These are phyloP conservation scores for Dryomyza anilis DNA, from an alignment of 2,888 invertebrate genomes.

Conservation along the genomic window DNA sequence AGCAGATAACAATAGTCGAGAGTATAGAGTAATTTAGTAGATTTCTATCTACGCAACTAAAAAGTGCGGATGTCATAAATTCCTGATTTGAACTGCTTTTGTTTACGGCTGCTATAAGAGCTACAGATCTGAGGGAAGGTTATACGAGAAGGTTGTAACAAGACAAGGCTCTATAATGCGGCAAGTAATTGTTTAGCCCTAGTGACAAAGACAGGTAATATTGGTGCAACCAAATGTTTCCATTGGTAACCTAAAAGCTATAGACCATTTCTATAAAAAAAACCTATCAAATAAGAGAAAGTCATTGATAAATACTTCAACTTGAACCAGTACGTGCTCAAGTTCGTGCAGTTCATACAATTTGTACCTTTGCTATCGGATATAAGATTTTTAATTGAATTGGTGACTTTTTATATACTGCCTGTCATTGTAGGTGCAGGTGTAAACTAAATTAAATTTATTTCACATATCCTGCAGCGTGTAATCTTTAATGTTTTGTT, in stretches of 20 bases:
- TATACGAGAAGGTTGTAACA: background rate
- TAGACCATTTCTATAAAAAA: background rate
- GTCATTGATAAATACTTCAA: background rate
- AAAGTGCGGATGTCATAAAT: slow-evolving; percentile 28
- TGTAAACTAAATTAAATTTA: too few species aligned
- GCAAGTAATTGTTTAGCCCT: slow-evolving; percentile 12
- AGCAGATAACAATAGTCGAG: slow-evolving; percentile 5
- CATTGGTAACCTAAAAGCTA: background rate
- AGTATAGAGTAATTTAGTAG: background rate
- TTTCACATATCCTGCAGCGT: too few species aligned
- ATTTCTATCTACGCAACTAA: slow-evolving; percentile 8
- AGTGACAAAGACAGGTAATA: background rate
- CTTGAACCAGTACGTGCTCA: too few species aligned
- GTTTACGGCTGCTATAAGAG: too few species aligned
- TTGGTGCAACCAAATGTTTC: background rate
- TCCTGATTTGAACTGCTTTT: slow-evolving; percentile 9
- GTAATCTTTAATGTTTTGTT: too few species aligned
- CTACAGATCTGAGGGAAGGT: too few species aligned
- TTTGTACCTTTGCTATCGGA: too few species aligned
- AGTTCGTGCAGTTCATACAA: too few species aligned
- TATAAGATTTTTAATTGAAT: too few species aligned
- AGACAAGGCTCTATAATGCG: background rate
- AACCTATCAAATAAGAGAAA: background rate
- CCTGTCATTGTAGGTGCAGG: background rate
- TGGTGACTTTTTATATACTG: background rate